phyloP scores from a whole-genome alignment of 2,113 vertebrate species.

The Origma solitaria region DNA sequence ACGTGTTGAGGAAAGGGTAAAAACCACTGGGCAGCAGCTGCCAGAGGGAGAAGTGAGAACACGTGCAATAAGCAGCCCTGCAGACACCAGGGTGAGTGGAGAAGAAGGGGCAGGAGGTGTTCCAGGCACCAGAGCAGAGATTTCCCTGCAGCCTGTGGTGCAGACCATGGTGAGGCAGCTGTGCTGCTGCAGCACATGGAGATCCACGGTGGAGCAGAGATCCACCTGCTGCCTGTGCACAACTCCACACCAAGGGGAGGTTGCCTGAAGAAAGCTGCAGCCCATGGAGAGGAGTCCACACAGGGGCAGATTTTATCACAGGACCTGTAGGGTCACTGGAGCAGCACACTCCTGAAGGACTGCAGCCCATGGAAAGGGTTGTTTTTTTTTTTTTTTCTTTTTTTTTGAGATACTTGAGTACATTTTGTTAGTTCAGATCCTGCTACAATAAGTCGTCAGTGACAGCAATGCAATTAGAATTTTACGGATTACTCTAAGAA shows the following conservation, averaged over 20 bases:
- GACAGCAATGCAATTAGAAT: neutral
- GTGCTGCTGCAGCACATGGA: neutral
- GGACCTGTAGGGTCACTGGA: neutral
- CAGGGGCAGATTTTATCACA: neutral
- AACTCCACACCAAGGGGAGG: too few species aligned
- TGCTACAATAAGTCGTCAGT: neutral
- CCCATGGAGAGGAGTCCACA: accelerated
- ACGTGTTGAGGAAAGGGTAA: neutral
- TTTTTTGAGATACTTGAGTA: neutral
- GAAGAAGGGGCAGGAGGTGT: neutral
- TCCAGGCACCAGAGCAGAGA: accelerated
- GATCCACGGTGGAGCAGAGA: accelerated
- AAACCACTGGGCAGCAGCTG: neutral
- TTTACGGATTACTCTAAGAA: neutral
- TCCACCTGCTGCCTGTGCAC: neutral
- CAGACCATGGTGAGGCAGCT: neutral
- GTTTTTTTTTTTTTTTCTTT: neutral
- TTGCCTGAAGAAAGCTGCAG: neutral
- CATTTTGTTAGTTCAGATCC: neutral
- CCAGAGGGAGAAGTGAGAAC: neutral
- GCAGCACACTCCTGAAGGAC: neutral
- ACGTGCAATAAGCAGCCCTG: neutral
- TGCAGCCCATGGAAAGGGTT: neutral
- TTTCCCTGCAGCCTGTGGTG: neutral
- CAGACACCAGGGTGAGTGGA: neutral